Evolutionary conservation across 2,797 vertebrate species (phyloP), one percentile per base, ranked within the genome.

Genomic region (Strix occidentalis): DNA sequence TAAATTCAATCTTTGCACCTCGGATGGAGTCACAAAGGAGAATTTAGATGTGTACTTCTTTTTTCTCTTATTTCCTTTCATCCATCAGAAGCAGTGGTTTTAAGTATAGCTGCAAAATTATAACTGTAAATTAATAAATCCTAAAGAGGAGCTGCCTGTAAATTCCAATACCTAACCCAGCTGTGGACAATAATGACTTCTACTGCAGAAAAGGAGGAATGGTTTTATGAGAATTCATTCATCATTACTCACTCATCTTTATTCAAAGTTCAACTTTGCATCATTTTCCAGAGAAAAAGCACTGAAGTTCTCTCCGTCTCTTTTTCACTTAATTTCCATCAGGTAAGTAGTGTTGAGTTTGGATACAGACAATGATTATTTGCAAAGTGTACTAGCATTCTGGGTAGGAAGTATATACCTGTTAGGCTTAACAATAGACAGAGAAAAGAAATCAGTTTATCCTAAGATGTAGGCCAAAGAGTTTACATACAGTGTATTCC

Each of bases 271-370:
- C 50, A 86, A 29, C 9, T 60, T 65, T 33, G 23, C 15, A 51
- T 45, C 8, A 13, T 58, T 60, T 88, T 69, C n/a, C 23, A 39
- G 35, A 78, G 13, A 43, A 56, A 58, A 81, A 18, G 5, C 10
- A 31, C 8, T 56, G 8, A 25, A 16, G 21, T 39, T 0, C 0
- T 57, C 13, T 71, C 9, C 0, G 2, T 56, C 58, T 65, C 8
- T 41, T 65, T 69, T 53, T 45, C 19, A 57, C 17, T 35, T 60
- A 1, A 13, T 50, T 85, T 84, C 20, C 16, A 16, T 51, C 11
- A 53, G 3, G 15, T n/a, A 69, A 39, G 12, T 56, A 79, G 16
- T 29, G 13, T 24, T 39, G 50, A 53, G 14, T 72, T 41, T 75
- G 16, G 5, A 21, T 35, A 71, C 11, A 65, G 20, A 20, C 45